phyloP scores from a whole-genome alignment of 2,797 vertebrate species.

The Spea hammondii region DNA sequence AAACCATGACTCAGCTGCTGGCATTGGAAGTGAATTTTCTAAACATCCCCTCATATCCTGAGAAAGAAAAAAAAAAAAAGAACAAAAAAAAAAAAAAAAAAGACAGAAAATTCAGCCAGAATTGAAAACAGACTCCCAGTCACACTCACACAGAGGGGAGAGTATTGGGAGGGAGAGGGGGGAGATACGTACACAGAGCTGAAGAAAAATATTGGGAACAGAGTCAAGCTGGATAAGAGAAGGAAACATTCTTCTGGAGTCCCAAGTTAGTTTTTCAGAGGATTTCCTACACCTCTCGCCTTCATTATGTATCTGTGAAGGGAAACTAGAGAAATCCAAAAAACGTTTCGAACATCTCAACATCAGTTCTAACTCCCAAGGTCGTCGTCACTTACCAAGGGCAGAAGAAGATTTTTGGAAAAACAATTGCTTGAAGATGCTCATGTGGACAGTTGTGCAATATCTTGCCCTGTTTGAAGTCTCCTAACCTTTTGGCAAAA shows the following conservation, averaged over 20 bases:
- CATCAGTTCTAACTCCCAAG: neutral
- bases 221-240: conserved; percentile 15
- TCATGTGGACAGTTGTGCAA: neutral
- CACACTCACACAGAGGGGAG: conserved; percentile 51
- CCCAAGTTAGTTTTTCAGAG: neutral
- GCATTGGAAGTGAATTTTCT: conserved; percentile 79
- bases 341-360: too few relatives aligned
- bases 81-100: conserved; percentile 54
- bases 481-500: conserved; percentile 3
- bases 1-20: conserved; percentile 81
- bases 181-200: conserved; percentile 8
- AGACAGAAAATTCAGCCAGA: conserved; percentile 62
- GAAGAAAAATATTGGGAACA: conserved; percentile 12
- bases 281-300: neutral
- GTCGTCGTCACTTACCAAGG: neutral
- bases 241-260: conserved; percentile 18
- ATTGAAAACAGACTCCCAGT: conserved; percentile 69
- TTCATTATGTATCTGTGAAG: too few relatives aligned
- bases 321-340: too few relatives aligned
- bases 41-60: conserved; percentile 82
- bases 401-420: conserved; percentile 30
- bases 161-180: conserved; percentile 17
- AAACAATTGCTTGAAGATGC: conserved; percentile 10
- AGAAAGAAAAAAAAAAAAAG: conserved; percentile 61
- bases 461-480: neutral